Evolutionary conservation across 1,140 invertebrate species (phyloP), one percentile per base, ranked within the genome.

Genomic region (Aphidius ervi): DNA sequence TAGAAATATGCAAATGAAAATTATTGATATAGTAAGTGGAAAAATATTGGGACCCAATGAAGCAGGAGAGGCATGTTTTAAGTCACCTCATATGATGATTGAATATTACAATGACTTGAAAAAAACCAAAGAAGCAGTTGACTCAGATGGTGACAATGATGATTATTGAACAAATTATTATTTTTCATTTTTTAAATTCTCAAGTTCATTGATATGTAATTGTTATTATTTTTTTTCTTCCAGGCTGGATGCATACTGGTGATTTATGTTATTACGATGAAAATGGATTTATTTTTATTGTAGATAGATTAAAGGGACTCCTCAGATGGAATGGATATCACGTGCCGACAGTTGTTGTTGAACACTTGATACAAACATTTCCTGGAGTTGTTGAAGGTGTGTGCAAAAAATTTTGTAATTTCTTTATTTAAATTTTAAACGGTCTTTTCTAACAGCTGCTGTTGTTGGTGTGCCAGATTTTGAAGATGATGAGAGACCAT

Each of bases 401-500:
- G 4, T 31, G 0, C 1, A 1, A 31, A 31, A 31, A 31, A 31
- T 16, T 16, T 16, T 16, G 16, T 16, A 0, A 16, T 1, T 16
- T 16, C 16, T 16, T 16, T 16, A 16, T 16, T 16, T 16, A 16
- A 16, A 16, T 16, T 16, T 16, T 16, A 16, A 16, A 16, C 16
- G 16, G 1, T 16, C 16, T 16, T 16, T 31, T 31, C 23, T 31
- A 31, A 31, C 23, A 31, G 23, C 23, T 31, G 23, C 23, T 0
- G 88, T 92, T 0, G 80, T 89, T 46, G 87, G 88, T 2, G 71
- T 88, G 16, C 81, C 85, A 1, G 75, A 86, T 62, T 70, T 80
- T 9, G 72, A 78, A 49, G 74, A 73, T 61, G 84, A 85, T 5
- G 84, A 91, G 59, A 71, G 83, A 6, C 83, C 86, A 0, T 75